These are phyloP conservation scores for Abramis brama DNA, from an alignment of 2,113 vertebrate species.

Conservation along the genomic window DNA sequence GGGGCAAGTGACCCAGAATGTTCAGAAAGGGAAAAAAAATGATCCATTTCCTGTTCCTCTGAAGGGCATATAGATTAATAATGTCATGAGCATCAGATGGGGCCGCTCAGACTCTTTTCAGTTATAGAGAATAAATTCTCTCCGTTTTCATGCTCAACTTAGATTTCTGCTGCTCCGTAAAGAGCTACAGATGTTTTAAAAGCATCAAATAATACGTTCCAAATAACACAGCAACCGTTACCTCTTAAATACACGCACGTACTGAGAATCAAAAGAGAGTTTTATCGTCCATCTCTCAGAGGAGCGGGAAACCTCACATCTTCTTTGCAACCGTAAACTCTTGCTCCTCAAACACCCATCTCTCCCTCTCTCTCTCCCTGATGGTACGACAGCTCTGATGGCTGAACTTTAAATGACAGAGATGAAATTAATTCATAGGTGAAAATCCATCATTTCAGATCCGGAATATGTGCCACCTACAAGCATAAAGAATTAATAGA, in stretches of 20 bases:
- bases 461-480: conserved; percentile 37
- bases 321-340: background rate
- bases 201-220: conserved; percentile 1
- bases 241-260: background rate
- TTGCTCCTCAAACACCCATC: background rate
- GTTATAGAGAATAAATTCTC: conserved; percentile 15
- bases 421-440: conserved; percentile 46
- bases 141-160: background rate
- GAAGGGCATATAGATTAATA: conserved; percentile 44
- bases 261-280: background rate
- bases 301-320: conserved; percentile 6
- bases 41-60: conserved; percentile 14
- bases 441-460: conserved; percentile 45
- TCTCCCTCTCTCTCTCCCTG: background rate
- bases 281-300: conserved; percentile 26
- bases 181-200: conserved; percentile 1
- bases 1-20: conserved; percentile 42
- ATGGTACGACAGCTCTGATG: conserved; percentile 40
- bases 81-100: conserved; percentile 21
- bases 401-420: conserved; percentile 48
- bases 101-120: background rate
- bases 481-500: conserved; percentile 47
- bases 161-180: background rate
- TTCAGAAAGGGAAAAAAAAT: background rate
- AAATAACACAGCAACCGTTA: conserved; percentile 10